These are phyloP conservation scores for Tenrec ecaudatus DNA, from an alignment of 2,113 vertebrate genomes.

Conservation along the genomic window DNA sequence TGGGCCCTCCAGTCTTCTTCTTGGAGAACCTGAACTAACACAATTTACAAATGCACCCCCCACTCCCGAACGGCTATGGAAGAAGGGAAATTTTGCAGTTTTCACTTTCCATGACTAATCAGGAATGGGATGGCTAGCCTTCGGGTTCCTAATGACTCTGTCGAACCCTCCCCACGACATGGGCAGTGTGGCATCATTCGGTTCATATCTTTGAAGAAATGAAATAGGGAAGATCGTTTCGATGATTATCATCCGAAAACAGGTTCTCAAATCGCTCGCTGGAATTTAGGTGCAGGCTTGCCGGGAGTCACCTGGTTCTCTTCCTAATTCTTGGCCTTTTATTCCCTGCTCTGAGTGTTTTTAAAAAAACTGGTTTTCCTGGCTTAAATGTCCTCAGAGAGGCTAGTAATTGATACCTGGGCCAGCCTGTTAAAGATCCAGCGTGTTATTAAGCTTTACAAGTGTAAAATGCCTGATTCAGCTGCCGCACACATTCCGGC, in stretches of 20 bases:
- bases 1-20: not conserved
- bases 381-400: constrained; percentile 35
- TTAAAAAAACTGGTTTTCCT: constrained; percentile 76
- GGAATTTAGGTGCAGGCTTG: constrained; percentile 33
- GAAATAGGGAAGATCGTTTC: not conserved
- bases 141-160: too few species aligned
- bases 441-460: constrained; percentile 56
- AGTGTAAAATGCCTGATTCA: constrained; percentile 53
- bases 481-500: not conserved
- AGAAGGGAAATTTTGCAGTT: not conserved
- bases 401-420: constrained; percentile 68
- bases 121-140: too few species aligned
- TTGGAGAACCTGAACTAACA: not conserved
- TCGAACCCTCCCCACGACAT: too few species aligned
- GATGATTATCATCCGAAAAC: constrained; percentile 41
- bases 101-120: not conserved
- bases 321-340: constrained; percentile 50
- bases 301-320: not conserved
- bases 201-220: constrained; percentile 38
- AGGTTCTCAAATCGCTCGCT: constrained; percentile 64
- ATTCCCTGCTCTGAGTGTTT: constrained; percentile 45
- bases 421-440: constrained; percentile 40
- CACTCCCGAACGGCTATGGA: too few species aligned
- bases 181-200: not conserved
- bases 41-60: not conserved